Evolutionary conservation across 1,140 invertebrate species (phyloP).

Genomic region (Oreohelix idahoensis): DNA sequence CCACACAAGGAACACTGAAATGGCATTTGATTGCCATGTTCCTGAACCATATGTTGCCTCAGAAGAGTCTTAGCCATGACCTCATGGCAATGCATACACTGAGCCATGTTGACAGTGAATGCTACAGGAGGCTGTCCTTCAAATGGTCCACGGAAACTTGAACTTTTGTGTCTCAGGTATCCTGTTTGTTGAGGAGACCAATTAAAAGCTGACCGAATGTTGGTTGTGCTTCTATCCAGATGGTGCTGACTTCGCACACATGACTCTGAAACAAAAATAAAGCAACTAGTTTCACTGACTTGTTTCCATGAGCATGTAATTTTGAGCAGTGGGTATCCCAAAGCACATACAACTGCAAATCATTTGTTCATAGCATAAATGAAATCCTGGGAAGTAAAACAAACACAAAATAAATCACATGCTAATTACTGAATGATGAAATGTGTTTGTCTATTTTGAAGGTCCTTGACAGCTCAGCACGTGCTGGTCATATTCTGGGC

Average conservation of each 20-base stretch:
- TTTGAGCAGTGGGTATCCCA: background rate
- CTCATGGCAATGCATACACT: slow-evolving; percentile 4
- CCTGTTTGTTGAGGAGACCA: background rate
- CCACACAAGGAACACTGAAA: slow-evolving; percentile 15
- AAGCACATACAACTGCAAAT: background rate
- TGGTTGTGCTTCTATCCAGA: background rate
- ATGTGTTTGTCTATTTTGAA: background rate
- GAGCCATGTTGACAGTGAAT: background rate
- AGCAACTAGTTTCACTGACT: background rate
- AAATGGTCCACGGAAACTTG: background rate
- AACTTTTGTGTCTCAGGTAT: background rate
- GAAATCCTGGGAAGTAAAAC: too few relatives aligned
- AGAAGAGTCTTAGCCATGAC: background rate
- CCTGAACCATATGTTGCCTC: background rate
- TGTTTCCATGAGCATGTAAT: background rate
- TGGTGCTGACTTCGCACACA: background rate
- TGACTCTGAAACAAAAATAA: slow-evolving; percentile 9
- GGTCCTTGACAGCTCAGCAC: background rate
- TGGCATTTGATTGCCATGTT: slow-evolving; percentile 20
- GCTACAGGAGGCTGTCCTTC: background rate
- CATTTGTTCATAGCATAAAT: background rate
- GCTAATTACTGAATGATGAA: background rate
- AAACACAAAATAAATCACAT: background rate
- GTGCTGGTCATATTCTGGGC: slow-evolving; percentile 13
- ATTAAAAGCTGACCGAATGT: background rate